Percentiles rank a stretch among this genome's conserved stretches.
Evolutionary conservation across 2,888 invertebrate species (phyloP).

Genomic region (Prosopocoilus inquinatus): DNA sequence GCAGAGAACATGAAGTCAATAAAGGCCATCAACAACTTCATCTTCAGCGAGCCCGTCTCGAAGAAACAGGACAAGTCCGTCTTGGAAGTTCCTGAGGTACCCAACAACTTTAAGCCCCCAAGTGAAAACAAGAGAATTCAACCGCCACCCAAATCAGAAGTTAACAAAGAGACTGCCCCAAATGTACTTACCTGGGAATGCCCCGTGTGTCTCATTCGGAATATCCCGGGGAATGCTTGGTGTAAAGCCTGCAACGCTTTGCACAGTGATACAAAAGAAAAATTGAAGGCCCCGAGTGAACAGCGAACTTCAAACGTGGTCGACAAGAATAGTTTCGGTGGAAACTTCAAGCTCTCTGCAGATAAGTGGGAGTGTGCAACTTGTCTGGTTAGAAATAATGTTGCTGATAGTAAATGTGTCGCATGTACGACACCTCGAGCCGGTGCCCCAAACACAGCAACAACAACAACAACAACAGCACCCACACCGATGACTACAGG

Average conservation of each 20-base stretch:
- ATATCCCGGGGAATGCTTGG: slow-evolving; percentile 49
- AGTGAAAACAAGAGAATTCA: slow-evolving; percentile 25
- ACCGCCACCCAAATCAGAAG: slow-evolving; percentile 8
- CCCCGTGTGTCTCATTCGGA: slow-evolving; percentile 60
- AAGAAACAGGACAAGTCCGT: background rate
- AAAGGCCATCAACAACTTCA: slow-evolving; percentile 55
- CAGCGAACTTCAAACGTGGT: too few relatives aligned
- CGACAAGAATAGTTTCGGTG: slow-evolving; percentile 29
- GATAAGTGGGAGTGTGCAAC: slow-evolving; percentile 59
- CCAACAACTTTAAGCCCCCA: slow-evolving; percentile 43
- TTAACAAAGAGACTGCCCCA: background rate
- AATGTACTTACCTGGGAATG: slow-evolving; percentile 62
- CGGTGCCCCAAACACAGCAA: slow-evolving; percentile 22
- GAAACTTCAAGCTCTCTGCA: slow-evolving; percentile 28
- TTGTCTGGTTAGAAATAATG: slow-evolving; percentile 60
- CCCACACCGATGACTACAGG: slow-evolving; percentile 3
- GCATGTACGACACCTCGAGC: slow-evolving; percentile 59
- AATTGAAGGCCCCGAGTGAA: background rate
- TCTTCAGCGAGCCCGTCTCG: slow-evolving; percentile 56
- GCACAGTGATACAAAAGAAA: slow-evolving; percentile 32
- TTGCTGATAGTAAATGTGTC: slow-evolving; percentile 52
- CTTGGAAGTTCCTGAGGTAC: background rate
- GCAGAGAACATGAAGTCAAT: slow-evolving; percentile 48
- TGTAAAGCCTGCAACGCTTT: slow-evolving; percentile 58
- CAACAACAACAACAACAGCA: slow-evolving; percentile 4